Evolutionary conservation across 2,113 vertebrate species (phyloP).

Genomic region (Setophaga kirtlandii): DNA sequence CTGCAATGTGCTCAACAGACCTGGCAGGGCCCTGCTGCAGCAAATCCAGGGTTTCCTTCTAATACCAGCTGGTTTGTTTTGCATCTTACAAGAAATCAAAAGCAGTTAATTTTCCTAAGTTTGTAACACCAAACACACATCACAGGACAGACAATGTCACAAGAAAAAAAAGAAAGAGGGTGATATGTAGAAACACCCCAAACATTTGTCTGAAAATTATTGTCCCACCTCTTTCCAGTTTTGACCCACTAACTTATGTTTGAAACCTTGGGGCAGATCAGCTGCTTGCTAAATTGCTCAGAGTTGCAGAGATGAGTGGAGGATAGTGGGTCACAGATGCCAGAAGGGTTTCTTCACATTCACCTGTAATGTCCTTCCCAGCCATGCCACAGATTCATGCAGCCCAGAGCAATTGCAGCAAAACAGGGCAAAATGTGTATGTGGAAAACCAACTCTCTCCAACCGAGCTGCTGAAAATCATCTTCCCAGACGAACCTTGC

Average conservation of each 20-base stretch:
- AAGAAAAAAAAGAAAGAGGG: neutral
- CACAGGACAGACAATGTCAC: neutral
- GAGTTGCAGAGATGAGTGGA: neutral
- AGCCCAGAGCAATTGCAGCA: neutral
- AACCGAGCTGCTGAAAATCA: neutral
- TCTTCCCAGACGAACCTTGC: neutral
- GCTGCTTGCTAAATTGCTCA: neutral
- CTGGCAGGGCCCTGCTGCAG: neutral
- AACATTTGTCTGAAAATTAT: neutral
- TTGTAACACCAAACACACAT: neutral
- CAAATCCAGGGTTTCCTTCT: neutral
- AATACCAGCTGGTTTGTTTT: rapidly evolving
- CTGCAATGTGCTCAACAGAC: neutral
- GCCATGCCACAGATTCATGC: neutral
- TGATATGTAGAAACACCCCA: neutral
- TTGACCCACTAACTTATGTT: neutral
- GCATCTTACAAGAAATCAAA: neutral
- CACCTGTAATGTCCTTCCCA: neutral
- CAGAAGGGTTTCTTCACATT: neutral
- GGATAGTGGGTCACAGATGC: neutral
- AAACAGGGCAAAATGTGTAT: neutral
- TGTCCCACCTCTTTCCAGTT: neutral
- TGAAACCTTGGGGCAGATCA: neutral
- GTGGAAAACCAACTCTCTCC: neutral
- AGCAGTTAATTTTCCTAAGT: neutral